phyloP scores from a whole-genome alignment of 2,888 invertebrate genomes.

The Branchellion lobata region DNA sequence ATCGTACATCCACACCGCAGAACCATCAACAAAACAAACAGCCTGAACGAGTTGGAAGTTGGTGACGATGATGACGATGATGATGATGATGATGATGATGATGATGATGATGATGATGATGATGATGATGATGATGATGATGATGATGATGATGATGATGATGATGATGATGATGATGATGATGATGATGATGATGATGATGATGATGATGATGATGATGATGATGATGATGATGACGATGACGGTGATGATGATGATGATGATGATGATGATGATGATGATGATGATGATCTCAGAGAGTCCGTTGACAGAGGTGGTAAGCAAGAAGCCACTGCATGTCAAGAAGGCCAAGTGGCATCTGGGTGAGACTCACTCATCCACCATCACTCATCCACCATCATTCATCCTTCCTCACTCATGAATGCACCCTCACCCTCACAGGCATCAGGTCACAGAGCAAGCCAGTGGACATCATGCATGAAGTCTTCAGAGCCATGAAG shows the following conservation, averaged over 20 bases:
- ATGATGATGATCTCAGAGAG: background rate
- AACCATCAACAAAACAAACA: too few relatives aligned
- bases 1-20: too few relatives aligned
- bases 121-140: slow-evolving; percentile 4
- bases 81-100: slow-evolving; percentile 2
- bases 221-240: background rate
- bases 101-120: slow-evolving; percentile 36
- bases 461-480: slow-evolving; percentile 99
- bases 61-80: background rate
- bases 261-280: slow-evolving; percentile 24
- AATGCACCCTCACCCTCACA: slow-evolving; percentile 23
- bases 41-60: background rate
- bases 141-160: slow-evolving; percentile 51
- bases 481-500: slow-evolving; percentile 98
- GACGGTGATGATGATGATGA: slow-evolving; percentile 30
- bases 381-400: too few relatives aligned
- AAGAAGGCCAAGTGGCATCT: slow-evolving; percentile 98
- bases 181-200: background rate
- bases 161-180: slow-evolving; percentile 55
- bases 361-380: slow-evolving; percentile 68
- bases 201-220: background rate
- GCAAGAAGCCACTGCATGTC: slow-evolving; percentile 67
- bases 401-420: slow-evolving; percentile 16
- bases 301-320: slow-evolving; percentile 56
- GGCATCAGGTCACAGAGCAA: slow-evolving; percentile 59